Base-by-base conservation (phyloP, 2,113 vertebrate genomes). In the Megalops atlanticus region DNA sequence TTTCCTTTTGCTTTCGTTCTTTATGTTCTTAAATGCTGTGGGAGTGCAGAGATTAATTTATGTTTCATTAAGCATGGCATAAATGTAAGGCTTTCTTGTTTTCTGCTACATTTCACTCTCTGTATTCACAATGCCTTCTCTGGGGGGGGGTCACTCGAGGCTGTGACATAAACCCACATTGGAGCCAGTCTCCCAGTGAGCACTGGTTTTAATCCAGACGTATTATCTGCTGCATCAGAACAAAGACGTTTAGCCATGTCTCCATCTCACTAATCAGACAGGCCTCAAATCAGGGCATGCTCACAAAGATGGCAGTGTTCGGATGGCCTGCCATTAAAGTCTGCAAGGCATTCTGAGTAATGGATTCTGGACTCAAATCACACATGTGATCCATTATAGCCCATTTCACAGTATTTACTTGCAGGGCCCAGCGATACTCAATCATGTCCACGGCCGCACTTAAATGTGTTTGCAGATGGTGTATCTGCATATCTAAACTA, bases 51-150 rank as follows among this genome's bases (percentile, higher is more conserved):
- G 27, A 68, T 38, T 40, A 85, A 79, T 36, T 45, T 75, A 18
- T 78, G 69, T 81, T 77, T 74, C 84, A 72, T 21, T 71, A 80
- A 89, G 83, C 84, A 76, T 81, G 80, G 82, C 70, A 76, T 84
- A 85, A 86, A 88, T 69, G 72, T 27, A 8, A 49, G 24, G 31
- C 35, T 74, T 76, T 79, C 58, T 82, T n/a, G n/a, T n/a, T n/a
- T n/a, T 70, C 81, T 79, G 85, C 82, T 76, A 52, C 78, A 84
- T 88, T 92, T 86, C 69, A 83, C 80, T 76, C 21, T 21, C 70
- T 84, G 77, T 76, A 87, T 82, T 24, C 33, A 27, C 33, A 58
- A 24, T 74, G 18, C 33, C 21, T 35, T 80, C 36, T 77, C n/a
- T 41, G 14, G 79, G 69, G 69, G 40, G 45, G 15, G 18, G 35